Conservation (phyloP, 2,888 invertebrate species). For the Hoplodrina ambigua region DNA sequence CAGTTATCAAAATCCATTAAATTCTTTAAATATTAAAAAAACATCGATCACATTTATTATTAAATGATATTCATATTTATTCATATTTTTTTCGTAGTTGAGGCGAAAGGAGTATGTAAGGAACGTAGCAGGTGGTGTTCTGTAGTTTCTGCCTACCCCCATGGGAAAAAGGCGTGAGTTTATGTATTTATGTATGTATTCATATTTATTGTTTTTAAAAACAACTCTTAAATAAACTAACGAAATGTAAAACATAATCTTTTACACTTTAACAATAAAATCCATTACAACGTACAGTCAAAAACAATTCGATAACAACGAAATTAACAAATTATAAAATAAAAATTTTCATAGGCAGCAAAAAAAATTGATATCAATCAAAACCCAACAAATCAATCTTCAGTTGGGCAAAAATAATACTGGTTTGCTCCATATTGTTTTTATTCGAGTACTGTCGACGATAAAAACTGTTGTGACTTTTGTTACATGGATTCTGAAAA, state of each 20-base stretch:
- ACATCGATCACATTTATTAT: too few relatives aligned
- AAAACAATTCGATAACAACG: slow-evolving; percentile 3
- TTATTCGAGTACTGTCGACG: slow-evolving; percentile 29
- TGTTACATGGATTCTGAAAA: background rate
- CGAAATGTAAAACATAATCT: background rate
- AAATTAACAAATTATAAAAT: slow-evolving; percentile 19
- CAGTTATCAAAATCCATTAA: too few relatives aligned
- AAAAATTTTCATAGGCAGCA: background rate
- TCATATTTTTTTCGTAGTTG: too few relatives aligned
- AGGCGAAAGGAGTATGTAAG: too few relatives aligned
- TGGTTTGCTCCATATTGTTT: slow-evolving; percentile 32
- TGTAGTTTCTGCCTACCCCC: too few relatives aligned
- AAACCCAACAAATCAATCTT: slow-evolving; percentile 57
- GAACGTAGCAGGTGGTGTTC: too few relatives aligned
- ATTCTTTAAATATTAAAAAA: too few relatives aligned
- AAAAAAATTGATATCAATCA: slow-evolving; percentile 46
- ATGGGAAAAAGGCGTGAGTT: too few relatives aligned
- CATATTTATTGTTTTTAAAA: too few relatives aligned
- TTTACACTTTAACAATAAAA: background rate
- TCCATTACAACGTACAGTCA: slow-evolving; percentile 4
- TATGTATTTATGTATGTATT: too few relatives aligned
- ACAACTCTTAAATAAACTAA: background rate
- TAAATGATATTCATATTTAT: too few relatives aligned
- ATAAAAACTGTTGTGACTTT: slow-evolving; percentile 5
- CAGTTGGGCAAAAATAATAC: slow-evolving; percentile 39